Conservation (phyloP, 2,888 invertebrate species). For the Andrena dorsata region DNA sequence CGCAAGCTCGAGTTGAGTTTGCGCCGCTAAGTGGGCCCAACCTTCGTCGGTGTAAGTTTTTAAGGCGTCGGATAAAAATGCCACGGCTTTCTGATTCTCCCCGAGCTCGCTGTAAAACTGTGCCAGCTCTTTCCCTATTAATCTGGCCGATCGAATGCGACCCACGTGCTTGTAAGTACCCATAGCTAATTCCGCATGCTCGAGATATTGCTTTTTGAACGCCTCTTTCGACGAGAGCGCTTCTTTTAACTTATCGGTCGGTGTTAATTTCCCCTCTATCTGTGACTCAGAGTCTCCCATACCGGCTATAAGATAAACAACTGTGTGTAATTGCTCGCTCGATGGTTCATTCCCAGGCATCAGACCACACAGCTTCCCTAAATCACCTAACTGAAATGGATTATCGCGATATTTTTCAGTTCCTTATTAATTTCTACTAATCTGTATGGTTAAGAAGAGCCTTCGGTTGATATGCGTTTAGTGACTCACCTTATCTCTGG, state of each 20-base stretch:
- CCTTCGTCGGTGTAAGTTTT: conserved; percentile 95
- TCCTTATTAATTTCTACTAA: not conserved
- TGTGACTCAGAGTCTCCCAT: conserved; percentile 91
- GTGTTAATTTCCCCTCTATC: conserved; percentile 86
- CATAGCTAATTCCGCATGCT: conserved; percentile 97
- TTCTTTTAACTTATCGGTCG: conserved; percentile 94
- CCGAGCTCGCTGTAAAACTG: conserved; percentile 95
- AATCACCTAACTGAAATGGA: conserved; percentile 89
- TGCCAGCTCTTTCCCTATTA: conserved; percentile 95
- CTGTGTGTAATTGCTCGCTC: conserved; percentile 95
- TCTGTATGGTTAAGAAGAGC: not conserved
- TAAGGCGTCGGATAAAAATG: conserved; percentile 94
- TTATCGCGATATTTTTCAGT: conserved; percentile 3
- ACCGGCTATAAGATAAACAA: conserved; percentile 95
- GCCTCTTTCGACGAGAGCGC: conserved; percentile 95
- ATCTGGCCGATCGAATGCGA: conserved; percentile 91
- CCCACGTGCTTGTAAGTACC: conserved; percentile 98
- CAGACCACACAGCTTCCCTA: conserved; percentile 96
- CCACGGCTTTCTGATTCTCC: conserved; percentile 95
- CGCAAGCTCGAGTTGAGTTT: conserved; percentile 93
- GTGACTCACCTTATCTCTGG: conserved; percentile 91
- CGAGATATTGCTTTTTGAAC: conserved; percentile 96
- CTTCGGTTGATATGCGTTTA: not conserved
- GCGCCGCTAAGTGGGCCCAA: conserved; percentile 93
- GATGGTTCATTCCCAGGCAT: conserved; percentile 93